Conservation (phyloP, 2,888 invertebrate genomes). For the Formica aserva region DNA sequence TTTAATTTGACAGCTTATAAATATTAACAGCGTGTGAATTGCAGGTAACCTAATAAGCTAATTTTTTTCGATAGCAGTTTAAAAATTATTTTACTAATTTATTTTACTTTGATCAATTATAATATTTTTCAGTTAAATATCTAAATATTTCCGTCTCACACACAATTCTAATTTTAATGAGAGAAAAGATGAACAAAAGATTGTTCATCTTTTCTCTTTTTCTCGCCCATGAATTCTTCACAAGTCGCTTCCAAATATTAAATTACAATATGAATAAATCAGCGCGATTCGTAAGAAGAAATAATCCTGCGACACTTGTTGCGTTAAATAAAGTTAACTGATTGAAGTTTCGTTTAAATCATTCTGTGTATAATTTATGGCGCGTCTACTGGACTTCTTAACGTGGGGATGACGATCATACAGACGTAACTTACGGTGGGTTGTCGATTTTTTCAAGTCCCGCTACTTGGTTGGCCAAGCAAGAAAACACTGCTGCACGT, state of each 20-base stretch:
- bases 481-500: constrained; percentile 50
- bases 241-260: background rate
- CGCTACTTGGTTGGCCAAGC: constrained; percentile 15
- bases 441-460: constrained; percentile 47
- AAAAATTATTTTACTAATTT: constrained; percentile 22
- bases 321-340: constrained; percentile 59
- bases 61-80: background rate
- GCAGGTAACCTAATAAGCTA: background rate
- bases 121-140: background rate
- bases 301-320: constrained; percentile 55
- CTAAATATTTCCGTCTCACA: background rate
- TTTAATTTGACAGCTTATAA: constrained; percentile 2
- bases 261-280: constrained; percentile 64
- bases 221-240: no score
- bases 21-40: background rate
- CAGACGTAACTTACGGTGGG: constrained; percentile 63
- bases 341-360: constrained; percentile 63
- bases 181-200: background rate
- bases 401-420: constrained; percentile 44
- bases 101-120: background rate
- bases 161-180: background rate
- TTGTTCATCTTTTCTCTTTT: background rate
- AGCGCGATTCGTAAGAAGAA: constrained; percentile 39
- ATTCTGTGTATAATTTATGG: constrained; percentile 60
- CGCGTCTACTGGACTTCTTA: constrained; percentile 48